Base-by-base conservation (phyloP, 2,113 vertebrate genomes). In the Myrmecophaga tridactyla region DNA sequence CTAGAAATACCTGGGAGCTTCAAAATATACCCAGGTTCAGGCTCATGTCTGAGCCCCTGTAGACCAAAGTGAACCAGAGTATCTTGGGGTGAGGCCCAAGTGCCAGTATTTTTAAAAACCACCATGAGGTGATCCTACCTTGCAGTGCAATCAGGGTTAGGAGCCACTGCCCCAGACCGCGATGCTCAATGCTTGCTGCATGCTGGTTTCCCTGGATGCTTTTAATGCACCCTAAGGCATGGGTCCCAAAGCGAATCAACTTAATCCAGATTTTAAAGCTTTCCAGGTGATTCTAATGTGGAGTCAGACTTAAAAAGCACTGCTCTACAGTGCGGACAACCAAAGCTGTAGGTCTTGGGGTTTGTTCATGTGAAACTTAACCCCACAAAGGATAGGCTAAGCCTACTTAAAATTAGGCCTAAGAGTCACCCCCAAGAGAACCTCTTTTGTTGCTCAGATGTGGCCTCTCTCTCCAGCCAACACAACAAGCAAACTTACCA, bases 81-180 rank as follows among this genome's bases (percentile, higher is more conserved):
- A 34, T 34, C 21, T 36, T 41, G 48, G 27, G 18, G 4, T 21
- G 46, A 96, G 46, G 9, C 7, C 27, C 36, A 80, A n/a, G 21
- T 1, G 1, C 58, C 34, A 60, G 5, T 41, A 67, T 69, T 76
- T 43, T 36, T 34, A 36, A 60, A n/a, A 51, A 17, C 27, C 48
- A 25, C 25, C 29, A 1, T 1, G 3, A 21, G 36, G 18, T 29
- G 29, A 46, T 6, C 4, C 25, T 46, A 29, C 27, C 0, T 31
- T 72, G 17, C 8, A 15, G 36, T 9, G 46, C 14, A 4, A 34
- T 34, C 18, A 27, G 11, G 25, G 8, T 53, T 63, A 9, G 3
- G n/a, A 67, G n/a, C 27, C 34, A 34, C 14, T 11, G 72, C 31
- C 5, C 60, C 4, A 29, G 85, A 0, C 43, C 7, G 31, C 0